Evolutionary conservation across 2,113 vertebrate species (phyloP).

Genomic region (Promerops cafer): DNA sequence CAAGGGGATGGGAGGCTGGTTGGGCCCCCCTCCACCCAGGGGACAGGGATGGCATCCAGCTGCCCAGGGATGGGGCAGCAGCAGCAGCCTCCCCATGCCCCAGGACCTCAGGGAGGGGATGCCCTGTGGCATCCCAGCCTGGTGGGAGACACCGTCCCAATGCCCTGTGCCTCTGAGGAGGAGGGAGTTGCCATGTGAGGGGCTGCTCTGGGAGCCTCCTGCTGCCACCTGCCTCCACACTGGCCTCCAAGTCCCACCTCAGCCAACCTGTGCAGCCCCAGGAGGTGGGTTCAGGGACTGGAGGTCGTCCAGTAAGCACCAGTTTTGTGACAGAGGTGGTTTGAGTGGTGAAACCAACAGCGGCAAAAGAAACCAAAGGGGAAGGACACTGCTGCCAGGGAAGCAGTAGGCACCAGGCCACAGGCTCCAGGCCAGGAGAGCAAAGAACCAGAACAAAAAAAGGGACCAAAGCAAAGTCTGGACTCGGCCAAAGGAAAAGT

Average conservation of each 20-base stretch:
- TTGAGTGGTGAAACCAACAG: slow-evolving; percentile 8
- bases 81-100: not conserved
- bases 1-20: not conserved
- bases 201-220: not conserved
- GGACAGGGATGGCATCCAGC: not conserved
- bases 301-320: slow-evolving; percentile 65
- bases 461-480: slow-evolving; percentile 47
- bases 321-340: slow-evolving; percentile 46
- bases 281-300: slow-evolving; percentile 30
- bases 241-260: not conserved
- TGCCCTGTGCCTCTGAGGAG: slow-evolving; percentile 3
- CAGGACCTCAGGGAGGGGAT: not conserved
- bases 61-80: not conserved
- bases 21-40: not conserved
- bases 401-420: not conserved
- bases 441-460: slow-evolving; percentile 3
- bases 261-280: not conserved
- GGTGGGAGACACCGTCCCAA: not conserved
- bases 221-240: not conserved
- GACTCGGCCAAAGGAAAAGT: slow-evolving; percentile 21
- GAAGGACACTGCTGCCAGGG: not conserved
- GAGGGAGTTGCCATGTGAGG: not conserved
- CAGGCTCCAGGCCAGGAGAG: not conserved
- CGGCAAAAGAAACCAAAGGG: slow-evolving; percentile 2
- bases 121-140: not conserved